phyloP scores from a whole-genome alignment of 2,113 vertebrate genomes.

The Nicator chloris region DNA sequence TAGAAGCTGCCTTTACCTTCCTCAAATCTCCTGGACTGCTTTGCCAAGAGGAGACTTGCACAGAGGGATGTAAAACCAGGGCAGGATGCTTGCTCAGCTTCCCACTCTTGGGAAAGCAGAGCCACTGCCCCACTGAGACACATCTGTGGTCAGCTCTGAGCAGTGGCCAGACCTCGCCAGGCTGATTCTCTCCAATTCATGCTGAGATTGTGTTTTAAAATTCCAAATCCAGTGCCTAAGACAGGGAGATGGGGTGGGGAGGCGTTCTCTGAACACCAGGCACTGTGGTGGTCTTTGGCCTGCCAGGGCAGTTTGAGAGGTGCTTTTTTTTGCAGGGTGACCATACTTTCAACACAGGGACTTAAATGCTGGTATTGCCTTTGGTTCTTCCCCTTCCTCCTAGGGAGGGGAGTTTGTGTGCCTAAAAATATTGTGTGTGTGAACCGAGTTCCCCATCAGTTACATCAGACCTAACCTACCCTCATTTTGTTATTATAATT shows the following conservation, averaged over 20 bases:
- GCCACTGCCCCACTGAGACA: background rate
- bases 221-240: background rate
- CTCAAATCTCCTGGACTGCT: background rate
- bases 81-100: background rate
- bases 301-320: background rate
- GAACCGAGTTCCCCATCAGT: background rate
- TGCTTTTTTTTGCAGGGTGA: background rate
- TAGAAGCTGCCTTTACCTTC: constrained; percentile 21
- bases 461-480: background rate
- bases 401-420: background rate
- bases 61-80: background rate
- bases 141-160: background rate
- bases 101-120: background rate
- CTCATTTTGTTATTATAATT: background rate
- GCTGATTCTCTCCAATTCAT: background rate
- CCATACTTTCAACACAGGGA: background rate
- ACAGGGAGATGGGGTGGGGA: background rate
- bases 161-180: background rate
- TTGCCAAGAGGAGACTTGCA: background rate
- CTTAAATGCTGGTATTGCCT: background rate
- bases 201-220: background rate
- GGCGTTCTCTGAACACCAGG: background rate
- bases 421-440: background rate
- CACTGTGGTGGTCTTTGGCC: background rate
- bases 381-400: background rate